These are phyloP conservation scores for Python bivittatus DNA, from an alignment of 2,113 vertebrate genomes.

Conservation along the genomic window DNA sequence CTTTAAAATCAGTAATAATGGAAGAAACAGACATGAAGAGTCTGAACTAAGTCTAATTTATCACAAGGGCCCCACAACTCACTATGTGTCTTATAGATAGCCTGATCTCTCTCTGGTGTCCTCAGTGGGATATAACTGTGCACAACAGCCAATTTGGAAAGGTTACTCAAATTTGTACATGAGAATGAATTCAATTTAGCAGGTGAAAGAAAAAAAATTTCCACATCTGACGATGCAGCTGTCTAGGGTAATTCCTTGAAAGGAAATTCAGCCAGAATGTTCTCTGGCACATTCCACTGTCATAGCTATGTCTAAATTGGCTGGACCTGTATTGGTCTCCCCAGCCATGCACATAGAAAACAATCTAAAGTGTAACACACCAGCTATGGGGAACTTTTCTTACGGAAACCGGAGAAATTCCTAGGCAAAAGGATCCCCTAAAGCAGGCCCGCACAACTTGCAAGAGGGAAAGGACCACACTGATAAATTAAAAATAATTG, in stretches of 20 bases:
- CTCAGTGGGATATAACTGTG: background rate
- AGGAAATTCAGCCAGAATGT: background rate
- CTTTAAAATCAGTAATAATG: background rate
- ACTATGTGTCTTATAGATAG: background rate
- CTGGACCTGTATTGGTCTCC: background rate
- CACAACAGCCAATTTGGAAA: background rate
- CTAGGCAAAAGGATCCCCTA: background rate
- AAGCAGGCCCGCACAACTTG: background rate
- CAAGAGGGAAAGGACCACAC: no score
- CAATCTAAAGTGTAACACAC: background rate
- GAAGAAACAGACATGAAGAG: background rate
- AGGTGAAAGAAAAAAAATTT: background rate
- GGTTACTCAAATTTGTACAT: conserved; percentile 24
- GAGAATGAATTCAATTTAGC: conserved; percentile 12
- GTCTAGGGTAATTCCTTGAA: background rate
- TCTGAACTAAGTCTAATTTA: background rate
- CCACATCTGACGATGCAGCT: background rate
- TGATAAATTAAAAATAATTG: no score
- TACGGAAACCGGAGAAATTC: background rate
- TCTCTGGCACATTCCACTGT: background rate
- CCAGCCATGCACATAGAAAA: background rate
- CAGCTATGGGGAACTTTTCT: background rate
- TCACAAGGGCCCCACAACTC: background rate
- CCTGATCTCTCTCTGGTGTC: background rate
- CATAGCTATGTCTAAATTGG: background rate